These are phyloP conservation scores for Trissolcus japonicus DNA, from an alignment of 2,888 invertebrate genomes.

Conservation along the genomic window DNA sequence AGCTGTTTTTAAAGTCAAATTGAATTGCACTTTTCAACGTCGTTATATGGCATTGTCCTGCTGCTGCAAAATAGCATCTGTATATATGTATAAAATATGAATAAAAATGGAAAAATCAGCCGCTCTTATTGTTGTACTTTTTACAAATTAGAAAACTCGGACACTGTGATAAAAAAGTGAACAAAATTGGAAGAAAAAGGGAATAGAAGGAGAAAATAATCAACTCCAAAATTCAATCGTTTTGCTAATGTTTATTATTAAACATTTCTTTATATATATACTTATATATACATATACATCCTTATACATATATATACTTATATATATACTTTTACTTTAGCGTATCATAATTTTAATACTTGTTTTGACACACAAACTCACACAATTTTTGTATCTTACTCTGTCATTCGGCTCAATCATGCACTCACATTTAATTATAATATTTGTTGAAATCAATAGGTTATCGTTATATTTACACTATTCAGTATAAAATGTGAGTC, in stretches of 20 bases:
- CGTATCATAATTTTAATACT: constrained; percentile 73
- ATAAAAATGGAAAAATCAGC: too few relatives aligned
- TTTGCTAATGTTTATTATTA: constrained; percentile 75
- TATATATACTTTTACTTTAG: constrained; percentile 66
- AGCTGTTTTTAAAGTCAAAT: constrained; percentile 47
- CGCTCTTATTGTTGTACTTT: too few relatives aligned
- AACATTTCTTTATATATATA: constrained; percentile 71
- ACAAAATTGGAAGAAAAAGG: neutral
- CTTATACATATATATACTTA: constrained; percentile 63
- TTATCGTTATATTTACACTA: constrained; percentile 74
- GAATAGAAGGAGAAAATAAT: neutral
- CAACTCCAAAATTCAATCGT: constrained; percentile 64
- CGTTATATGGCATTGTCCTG: too few relatives aligned
- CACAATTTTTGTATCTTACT: constrained; percentile 32
- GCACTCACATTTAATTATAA: constrained; percentile 52
- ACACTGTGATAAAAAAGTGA: too few relatives aligned
- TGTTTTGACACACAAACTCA: constrained; percentile 60
- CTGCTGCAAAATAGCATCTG: too few relatives aligned
- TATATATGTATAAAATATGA: too few relatives aligned
- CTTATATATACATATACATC: constrained; percentile 69
- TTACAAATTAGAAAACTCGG: too few relatives aligned
- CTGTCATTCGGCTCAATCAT: constrained; percentile 31
- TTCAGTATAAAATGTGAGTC: constrained; percentile 76
- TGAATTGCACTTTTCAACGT: neutral
- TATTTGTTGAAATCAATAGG: constrained; percentile 67